A percentile compares a stretch with the other conserved stretches of the same genome.
phyloP scores from a whole-genome alignment of 2,113 vertebrate genomes.

The Zosterops japonicus region DNA sequence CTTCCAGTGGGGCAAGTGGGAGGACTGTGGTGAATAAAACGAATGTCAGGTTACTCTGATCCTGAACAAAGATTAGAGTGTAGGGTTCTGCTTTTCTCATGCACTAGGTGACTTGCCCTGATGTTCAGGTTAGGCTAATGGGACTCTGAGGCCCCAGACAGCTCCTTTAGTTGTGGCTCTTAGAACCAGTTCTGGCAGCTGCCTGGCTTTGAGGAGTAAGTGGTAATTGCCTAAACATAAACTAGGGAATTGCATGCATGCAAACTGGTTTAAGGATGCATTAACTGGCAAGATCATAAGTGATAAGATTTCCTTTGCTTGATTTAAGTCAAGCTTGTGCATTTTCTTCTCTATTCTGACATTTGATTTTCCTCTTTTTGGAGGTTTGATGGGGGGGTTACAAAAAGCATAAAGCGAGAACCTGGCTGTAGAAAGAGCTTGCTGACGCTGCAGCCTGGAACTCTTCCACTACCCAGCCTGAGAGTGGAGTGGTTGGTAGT shows the following conservation, averaged over 20 bases:
- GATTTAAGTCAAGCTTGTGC: not conserved
- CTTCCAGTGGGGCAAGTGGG: not conserved
- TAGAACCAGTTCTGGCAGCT: conserved; percentile 56
- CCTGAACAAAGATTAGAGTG: not conserved
- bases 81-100: not conserved
- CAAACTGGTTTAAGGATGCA: not conserved
- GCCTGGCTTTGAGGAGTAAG: not conserved
- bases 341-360: not conserved
- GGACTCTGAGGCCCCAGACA: not conserved
- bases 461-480: not conserved
- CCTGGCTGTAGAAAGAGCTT: not conserved
- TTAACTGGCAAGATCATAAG: not conserved
- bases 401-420: not conserved
- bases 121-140: conserved; percentile 39
- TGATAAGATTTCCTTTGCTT: not conserved
- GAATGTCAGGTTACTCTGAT: not conserved
- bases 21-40: not conserved
- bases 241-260: not conserved
- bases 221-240: conserved; percentile 10
- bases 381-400: not conserved
- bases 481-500: not conserved
- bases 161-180: conserved; percentile 32
- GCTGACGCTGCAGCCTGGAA: not conserved
- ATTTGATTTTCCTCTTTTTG: not conserved
- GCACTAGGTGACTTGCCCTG: not conserved